Conservation (phyloP, 2,888 invertebrate genomes). For the Pristionchus arcanus region DNA sequence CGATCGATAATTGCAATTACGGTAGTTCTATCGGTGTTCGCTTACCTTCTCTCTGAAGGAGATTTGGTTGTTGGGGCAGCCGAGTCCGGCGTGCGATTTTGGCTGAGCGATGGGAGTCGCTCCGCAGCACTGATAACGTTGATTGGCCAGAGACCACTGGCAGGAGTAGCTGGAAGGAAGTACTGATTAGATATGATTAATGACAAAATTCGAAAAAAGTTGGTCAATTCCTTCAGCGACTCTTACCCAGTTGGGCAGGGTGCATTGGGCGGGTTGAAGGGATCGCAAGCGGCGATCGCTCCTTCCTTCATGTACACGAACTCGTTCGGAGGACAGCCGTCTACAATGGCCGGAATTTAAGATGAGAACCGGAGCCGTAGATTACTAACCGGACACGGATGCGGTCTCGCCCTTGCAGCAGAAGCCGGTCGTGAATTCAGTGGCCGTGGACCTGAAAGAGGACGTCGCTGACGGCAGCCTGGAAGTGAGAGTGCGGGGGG, state of each 20-base stretch:
- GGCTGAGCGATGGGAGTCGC: conserved; percentile 77
- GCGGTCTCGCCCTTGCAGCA: conserved; percentile 77
- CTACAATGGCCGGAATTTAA: conserved; percentile 56
- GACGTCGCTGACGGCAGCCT: conserved; percentile 6
- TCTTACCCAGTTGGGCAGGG: conserved; percentile 68
- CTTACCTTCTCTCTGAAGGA: conserved; percentile 70
- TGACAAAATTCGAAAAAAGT: background rate
- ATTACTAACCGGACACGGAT: conserved; percentile 68
- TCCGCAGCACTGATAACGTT: conserved; percentile 76
- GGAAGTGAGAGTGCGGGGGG: conserved; percentile 4
- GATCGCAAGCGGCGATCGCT: conserved; percentile 78
- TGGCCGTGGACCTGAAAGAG: conserved; percentile 71
- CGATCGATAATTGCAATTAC: background rate
- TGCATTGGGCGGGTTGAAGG: conserved; percentile 74
- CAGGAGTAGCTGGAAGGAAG: conserved; percentile 69
- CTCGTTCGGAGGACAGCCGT: conserved; percentile 78
- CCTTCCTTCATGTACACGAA: conserved; percentile 78
- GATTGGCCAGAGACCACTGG: conserved; percentile 78
- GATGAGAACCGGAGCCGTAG: background rate
- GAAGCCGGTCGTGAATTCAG: conserved; percentile 76
- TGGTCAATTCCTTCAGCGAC: background rate
- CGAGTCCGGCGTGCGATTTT: conserved; percentile 73
- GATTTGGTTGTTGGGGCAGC: conserved; percentile 78
- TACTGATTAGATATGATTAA: background rate
- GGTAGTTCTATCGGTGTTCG: background rate